These are phyloP conservation scores for Serripes groenlandicus DNA, from an alignment of 2,888 invertebrate genomes.

Conservation along the genomic window DNA sequence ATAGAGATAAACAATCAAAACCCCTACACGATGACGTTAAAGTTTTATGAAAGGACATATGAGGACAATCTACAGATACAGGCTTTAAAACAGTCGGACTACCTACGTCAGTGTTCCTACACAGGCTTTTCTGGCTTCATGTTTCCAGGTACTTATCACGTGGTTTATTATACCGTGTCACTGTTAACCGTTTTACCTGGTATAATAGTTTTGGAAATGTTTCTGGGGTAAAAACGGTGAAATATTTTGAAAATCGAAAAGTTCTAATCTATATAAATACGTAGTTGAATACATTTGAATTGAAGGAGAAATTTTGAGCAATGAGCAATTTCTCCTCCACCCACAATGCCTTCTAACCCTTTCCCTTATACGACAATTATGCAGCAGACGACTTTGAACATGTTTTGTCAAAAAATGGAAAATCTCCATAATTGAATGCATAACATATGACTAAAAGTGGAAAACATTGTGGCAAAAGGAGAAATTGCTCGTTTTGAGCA, in stretches of 20 bases:
- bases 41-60: conserved; percentile 56
- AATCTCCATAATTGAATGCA: too few relatives aligned
- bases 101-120: conserved; percentile 76
- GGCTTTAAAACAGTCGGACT: conserved; percentile 73
- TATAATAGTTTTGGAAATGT: too few relatives aligned
- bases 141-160: conserved; percentile 75
- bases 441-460: background rate
- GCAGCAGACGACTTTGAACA: too few relatives aligned
- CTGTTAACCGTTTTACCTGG: too few relatives aligned
- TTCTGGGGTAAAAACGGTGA: too few relatives aligned
- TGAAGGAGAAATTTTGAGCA: background rate
- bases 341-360: background rate
- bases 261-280: too few relatives aligned
- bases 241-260: too few relatives aligned
- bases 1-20: background rate
- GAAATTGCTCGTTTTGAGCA: background rate
- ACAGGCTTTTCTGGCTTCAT: conserved; percentile 75
- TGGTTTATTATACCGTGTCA: too few relatives aligned
- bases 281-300: background rate
- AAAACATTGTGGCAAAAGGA: background rate
- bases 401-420: too few relatives aligned
- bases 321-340: background rate
- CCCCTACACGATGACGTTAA: conserved; percentile 43
- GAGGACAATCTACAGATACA: conserved; percentile 68
- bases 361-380: too few relatives aligned